phyloP scores from a whole-genome alignment of 1,140 invertebrate species.

The Lineus longissimus region DNA sequence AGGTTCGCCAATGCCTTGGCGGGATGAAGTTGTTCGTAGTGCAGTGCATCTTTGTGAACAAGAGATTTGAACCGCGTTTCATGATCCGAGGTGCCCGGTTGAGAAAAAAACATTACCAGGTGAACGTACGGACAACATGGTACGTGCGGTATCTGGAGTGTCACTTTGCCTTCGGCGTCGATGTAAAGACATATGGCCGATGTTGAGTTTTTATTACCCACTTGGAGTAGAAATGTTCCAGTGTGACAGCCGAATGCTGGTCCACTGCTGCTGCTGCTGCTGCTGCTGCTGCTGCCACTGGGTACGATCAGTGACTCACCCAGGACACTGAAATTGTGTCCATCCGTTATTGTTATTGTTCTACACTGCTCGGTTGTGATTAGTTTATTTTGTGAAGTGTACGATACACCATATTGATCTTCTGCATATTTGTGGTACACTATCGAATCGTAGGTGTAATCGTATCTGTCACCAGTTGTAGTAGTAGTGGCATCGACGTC shows the following conservation, averaged over 20 bases:
- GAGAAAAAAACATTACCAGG: neutral
- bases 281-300: neutral
- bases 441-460: too few relatives aligned
- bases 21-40: neutral
- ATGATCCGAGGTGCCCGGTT: neutral
- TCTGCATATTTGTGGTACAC: too few relatives aligned
- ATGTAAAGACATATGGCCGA: neutral
- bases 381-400: neutral
- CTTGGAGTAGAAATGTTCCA: neutral
- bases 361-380: neutral
- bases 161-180: neutral
- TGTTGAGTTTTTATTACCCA: neutral
- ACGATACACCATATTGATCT: neutral
- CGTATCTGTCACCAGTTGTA: too few relatives aligned
- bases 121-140: constrained; percentile 1
- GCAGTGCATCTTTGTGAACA: neutral
- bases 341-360: neutral
- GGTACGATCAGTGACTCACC: neutral
- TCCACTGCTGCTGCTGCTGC: neutral
- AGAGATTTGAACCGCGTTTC: neutral
- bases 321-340: neutral
- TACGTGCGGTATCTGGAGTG: neutral
- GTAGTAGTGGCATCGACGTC: too few relatives aligned
- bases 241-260: neutral
- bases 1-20: neutral